Conservation (phyloP, 2,888 invertebrate species). For the Drosophila affinis region DNA sequence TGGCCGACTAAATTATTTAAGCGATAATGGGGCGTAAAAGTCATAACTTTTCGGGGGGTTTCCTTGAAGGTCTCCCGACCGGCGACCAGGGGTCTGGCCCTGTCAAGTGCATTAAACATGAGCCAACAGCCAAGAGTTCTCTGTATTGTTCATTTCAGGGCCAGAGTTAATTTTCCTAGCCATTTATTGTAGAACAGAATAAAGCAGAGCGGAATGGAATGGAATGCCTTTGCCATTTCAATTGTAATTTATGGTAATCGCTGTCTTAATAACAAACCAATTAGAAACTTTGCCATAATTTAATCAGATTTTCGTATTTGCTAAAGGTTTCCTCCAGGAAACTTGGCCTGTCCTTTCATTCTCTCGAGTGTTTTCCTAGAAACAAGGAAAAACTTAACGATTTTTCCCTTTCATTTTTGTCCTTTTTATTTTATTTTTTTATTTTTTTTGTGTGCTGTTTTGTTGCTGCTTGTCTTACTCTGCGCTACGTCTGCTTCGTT, state of each 20-base stretch:
- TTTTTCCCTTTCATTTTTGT: slow-evolving; percentile 17
- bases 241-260: slow-evolving; percentile 51
- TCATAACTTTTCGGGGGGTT: slow-evolving; percentile 58
- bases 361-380: slow-evolving; percentile 28
- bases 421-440: neutral
- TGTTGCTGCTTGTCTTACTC: slow-evolving; percentile 22
- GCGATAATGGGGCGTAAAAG: slow-evolving; percentile 69
- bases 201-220: slow-evolving; percentile 1
- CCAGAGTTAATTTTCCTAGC: slow-evolving; percentile 31
- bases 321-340: slow-evolving; percentile 10
- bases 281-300: slow-evolving; percentile 60
- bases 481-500: slow-evolving; percentile 40
- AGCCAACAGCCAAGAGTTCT: slow-evolving; percentile 33
- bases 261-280: slow-evolving; percentile 53
- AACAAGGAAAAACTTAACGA: slow-evolving; percentile 37
- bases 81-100: slow-evolving; percentile 27
- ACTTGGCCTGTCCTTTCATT: slow-evolving; percentile 22
- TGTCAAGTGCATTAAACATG: slow-evolving; percentile 48
- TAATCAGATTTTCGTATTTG: slow-evolving; percentile 46
- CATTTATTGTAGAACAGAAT: slow-evolving; percentile 12
- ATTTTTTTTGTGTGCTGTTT: slow-evolving; percentile 1
- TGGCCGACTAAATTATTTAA: slow-evolving; percentile 68
- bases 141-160: neutral
- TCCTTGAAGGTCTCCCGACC: slow-evolving; percentile 41
- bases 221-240: slow-evolving; percentile 20